Conservation (phyloP, 2,113 vertebrate genomes). For the Otolemur garnettii region DNA sequence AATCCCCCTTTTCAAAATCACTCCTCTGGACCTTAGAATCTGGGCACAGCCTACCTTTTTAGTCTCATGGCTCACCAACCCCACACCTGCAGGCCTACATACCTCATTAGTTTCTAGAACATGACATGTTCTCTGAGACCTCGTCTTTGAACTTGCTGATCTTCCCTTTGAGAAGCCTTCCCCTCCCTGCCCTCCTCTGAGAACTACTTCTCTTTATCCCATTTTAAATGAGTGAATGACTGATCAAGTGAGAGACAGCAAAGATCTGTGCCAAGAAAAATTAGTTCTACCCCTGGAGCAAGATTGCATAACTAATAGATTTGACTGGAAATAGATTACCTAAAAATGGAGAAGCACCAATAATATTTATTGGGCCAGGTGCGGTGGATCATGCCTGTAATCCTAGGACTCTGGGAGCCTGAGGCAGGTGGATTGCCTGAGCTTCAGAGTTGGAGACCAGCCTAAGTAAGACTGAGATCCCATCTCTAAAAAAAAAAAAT, state of each 20-base stretch:
- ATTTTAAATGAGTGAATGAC: not conserved
- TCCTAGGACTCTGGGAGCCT: no score
- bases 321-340: not conserved
- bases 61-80: not conserved
- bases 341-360: not conserved
- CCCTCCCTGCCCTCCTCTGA: not conserved
- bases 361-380: not conserved
- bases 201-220: not conserved
- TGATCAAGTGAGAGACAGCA: not conserved
- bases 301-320: not conserved
- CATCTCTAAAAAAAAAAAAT: no score
- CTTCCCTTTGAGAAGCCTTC: not conserved
- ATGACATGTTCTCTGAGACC: not conserved
- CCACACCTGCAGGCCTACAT: not conserved
- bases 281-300: not conserved
- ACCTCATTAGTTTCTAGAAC: not conserved
- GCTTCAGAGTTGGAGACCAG: no score
- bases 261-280: not conserved
- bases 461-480: no score
- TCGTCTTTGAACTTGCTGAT: not conserved
- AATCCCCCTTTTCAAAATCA: not conserved
- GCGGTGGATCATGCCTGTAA: no score
- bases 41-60: not conserved
- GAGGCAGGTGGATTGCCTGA: no score
- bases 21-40: not conserved